Evolutionary conservation across 2,113 vertebrate genomes (phyloP).

Genomic region (Cranoglanis bouderius): DNA sequence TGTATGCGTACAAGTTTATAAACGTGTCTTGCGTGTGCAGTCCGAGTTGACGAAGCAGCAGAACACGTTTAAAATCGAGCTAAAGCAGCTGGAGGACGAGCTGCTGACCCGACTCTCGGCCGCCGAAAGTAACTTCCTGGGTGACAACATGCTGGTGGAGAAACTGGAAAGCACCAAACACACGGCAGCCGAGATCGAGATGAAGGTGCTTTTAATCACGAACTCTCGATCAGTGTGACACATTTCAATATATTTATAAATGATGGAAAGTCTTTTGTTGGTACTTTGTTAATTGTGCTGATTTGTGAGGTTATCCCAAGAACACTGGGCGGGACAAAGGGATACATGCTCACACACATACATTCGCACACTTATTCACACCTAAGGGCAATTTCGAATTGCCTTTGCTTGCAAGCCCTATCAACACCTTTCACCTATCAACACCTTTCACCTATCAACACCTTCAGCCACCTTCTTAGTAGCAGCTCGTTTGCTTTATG

Average conservation of each 20-base stretch:
- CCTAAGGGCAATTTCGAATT: not conserved
- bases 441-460: too few relatives aligned
- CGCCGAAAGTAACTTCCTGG: slow-evolving; percentile 76
- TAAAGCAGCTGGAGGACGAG: slow-evolving; percentile 82
- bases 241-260: not conserved
- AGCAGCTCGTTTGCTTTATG: not conserved
- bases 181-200: slow-evolving; percentile 76
- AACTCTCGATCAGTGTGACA: not conserved
- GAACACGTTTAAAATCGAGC: slow-evolving; percentile 83
- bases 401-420: not conserved
- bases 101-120: slow-evolving; percentile 73
- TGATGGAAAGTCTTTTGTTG: not conserved
- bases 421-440: not conserved
- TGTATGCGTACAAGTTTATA: slow-evolving; percentile 8
- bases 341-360: not conserved
- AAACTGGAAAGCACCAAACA: slow-evolving; percentile 81
- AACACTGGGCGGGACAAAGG: too few relatives aligned
- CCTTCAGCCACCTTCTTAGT: not conserved
- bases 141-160: slow-evolving; percentile 74
- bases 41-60: slow-evolving; percentile 78
- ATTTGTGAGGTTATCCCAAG: not conserved
- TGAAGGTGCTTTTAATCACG: slow-evolving; percentile 66
- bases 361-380: not conserved
- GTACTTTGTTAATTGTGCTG: not conserved
- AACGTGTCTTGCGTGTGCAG: slow-evolving; percentile 56